Percentiles rank a stretch among this genome's conserved stretches.
phyloP scores from a whole-genome alignment of 2,113 vertebrate species.

The Psettodes erumei region DNA sequence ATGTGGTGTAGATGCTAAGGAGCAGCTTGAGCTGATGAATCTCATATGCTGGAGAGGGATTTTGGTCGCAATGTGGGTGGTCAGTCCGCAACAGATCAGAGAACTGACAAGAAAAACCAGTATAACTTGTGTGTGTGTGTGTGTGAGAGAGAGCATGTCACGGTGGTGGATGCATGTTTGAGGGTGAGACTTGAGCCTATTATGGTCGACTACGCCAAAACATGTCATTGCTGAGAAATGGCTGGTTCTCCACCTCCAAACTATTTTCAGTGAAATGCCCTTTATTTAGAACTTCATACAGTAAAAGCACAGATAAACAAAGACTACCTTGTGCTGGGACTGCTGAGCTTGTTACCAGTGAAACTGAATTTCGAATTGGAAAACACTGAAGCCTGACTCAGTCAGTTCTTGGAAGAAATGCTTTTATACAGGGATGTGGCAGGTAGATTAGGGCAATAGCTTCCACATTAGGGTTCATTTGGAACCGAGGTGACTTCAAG shows the following conservation, averaged over 20 bases:
- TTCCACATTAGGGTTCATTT: conserved; percentile 13
- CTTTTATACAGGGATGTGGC: conserved; percentile 3
- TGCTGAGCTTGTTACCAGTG: background rate
- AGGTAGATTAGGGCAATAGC: background rate
- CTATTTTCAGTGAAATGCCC: conserved; percentile 44
- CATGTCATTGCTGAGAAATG: conserved; percentile 68
- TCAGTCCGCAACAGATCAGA: conserved; percentile 56
- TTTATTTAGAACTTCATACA: conserved; percentile 8
- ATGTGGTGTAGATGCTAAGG: conserved; percentile 15
- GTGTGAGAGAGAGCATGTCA: conserved; percentile 18
- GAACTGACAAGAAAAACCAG: conserved; percentile 49
- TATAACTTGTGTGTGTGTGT: conserved; percentile 29
- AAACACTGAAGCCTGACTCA: conserved; percentile 1
- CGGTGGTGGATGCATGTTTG: conserved; percentile 25
- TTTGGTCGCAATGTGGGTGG: conserved; percentile 68
- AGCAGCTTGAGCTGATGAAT: conserved; percentile 42
- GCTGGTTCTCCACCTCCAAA: conserved; percentile 46
- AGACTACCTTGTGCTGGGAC: conserved; percentile 4
- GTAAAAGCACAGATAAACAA: conserved; percentile 29
- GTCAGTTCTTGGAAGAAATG: conserved; percentile 1
- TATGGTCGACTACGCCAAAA: conserved; percentile 59
- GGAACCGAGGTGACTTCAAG: conserved; percentile 20
- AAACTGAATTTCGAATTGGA: background rate
- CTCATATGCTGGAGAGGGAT: conserved; percentile 43
- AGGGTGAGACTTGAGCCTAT: conserved; percentile 42